Evolutionary conservation across 2,797 vertebrate species (phyloP).

Genomic region (Lacerta agilis): DNA sequence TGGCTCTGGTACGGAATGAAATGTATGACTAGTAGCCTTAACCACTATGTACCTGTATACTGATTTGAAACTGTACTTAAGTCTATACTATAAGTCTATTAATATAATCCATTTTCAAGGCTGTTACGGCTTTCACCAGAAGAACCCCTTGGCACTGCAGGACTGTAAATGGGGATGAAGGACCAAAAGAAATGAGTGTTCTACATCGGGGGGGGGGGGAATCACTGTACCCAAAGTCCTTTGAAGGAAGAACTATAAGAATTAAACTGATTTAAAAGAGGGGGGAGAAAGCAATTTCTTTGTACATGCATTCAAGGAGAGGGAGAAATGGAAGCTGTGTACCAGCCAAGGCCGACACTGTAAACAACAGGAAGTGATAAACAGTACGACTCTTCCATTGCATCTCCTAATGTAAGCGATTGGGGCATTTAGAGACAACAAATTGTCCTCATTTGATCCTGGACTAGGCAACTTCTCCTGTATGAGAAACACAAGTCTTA

Average conservation of each 20-base stretch:
- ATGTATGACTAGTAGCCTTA: too few species aligned
- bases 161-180: not conserved
- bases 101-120: not conserved
- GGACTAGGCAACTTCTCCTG: not conserved
- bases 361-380: not conserved
- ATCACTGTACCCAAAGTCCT: not conserved
- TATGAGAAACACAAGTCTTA: not conserved
- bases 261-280: not conserved
- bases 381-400: not conserved
- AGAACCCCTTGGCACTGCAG: not conserved
- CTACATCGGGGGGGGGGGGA: too few species aligned
- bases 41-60: too few species aligned
- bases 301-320: not conserved
- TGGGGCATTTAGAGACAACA: not conserved
- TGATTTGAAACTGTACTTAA: too few species aligned
- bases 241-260: not conserved
- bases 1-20: too few species aligned
- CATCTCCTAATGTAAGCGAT: not conserved
- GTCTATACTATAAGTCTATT: too few species aligned
- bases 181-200: not conserved
- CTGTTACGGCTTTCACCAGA: not conserved
- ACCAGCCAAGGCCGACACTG: not conserved
- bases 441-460: not conserved
- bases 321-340: fast-evolving
- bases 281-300: not conserved